phyloP scores from a whole-genome alignment of 2,113 vertebrate species.

The Fregata magnificens region DNA sequence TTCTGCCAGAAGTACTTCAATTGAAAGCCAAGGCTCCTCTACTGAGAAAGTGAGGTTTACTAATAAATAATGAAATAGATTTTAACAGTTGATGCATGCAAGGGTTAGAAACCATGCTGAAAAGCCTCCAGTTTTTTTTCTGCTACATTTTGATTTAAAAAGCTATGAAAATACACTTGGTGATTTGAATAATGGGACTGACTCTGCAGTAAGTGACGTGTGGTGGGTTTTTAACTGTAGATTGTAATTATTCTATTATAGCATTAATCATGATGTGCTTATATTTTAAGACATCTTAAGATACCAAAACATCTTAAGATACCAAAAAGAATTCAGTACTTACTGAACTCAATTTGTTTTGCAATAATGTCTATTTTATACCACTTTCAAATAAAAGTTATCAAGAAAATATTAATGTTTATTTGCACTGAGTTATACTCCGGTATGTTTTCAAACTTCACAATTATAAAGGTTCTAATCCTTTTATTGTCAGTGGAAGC shows the following conservation, averaged over 20 bases:
- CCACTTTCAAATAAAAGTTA: not conserved
- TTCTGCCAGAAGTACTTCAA: not conserved
- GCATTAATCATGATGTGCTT: not conserved
- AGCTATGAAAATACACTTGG: not conserved
- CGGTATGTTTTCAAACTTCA: not conserved
- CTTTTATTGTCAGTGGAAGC: not conserved
- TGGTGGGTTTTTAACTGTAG: not conserved
- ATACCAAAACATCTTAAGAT: not conserved
- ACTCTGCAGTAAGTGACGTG: not conserved
- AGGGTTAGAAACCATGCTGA: not conserved
- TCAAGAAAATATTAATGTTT: not conserved
- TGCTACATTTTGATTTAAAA: not conserved
- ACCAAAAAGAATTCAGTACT: not conserved
- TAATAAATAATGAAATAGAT: not conserved
- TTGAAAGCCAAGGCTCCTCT: not conserved
- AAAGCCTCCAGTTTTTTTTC: not conserved
- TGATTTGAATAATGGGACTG: not conserved
- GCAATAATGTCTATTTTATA: not conserved
- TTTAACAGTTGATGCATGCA: not conserved
- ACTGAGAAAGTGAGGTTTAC: not conserved
- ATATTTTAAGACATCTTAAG: not conserved
- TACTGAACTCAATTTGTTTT: not conserved
- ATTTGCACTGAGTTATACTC: not conserved
- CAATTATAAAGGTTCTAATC: not conserved
- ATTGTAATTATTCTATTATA: not conserved